phyloP scores from a whole-genome alignment of 35 echinoderm and acorn worm species.

The Apostichopus californicus region DNA sequence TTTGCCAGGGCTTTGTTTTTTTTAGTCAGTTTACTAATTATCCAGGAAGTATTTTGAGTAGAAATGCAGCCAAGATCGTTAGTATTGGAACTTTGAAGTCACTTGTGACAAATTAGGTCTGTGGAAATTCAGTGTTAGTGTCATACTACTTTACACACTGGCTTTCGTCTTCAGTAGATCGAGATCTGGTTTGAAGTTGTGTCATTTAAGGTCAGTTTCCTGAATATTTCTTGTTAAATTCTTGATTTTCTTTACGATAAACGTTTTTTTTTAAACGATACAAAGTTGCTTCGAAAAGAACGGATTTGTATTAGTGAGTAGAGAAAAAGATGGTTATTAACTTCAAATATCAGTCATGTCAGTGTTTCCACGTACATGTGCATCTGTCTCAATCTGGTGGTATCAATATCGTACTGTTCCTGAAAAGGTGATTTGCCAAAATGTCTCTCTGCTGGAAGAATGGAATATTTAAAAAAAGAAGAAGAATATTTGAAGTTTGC shows the following conservation, averaged over 20 bases:
- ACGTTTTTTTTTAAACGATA: too few species aligned
- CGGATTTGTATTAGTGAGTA: too few species aligned
- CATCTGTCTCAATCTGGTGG: too few species aligned
- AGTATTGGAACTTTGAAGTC: not conserved
- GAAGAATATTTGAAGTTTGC: too few species aligned
- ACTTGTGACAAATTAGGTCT: not conserved
- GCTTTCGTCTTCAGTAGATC: not conserved
- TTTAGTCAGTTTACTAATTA: slow-evolving; percentile 15
- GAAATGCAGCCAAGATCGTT: not conserved
- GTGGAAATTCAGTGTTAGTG: not conserved
- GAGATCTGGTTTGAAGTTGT: not conserved
- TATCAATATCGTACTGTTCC: too few species aligned
- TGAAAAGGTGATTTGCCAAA: too few species aligned
- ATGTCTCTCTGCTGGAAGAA: too few species aligned
- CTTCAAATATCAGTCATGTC: too few species aligned
- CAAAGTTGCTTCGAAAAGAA: too few species aligned
- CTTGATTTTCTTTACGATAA: not conserved
- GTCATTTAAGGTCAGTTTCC: not conserved
- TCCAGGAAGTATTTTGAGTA: not conserved
- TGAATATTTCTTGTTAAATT: not conserved
- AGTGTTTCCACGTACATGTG: too few species aligned
- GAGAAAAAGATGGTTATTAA: too few species aligned
- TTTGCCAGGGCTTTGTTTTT: not conserved
- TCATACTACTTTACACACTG: not conserved
- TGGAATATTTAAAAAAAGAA: too few species aligned